phyloP scores from a whole-genome alignment of 2,888 invertebrate species.

The Oligia strigilis region DNA sequence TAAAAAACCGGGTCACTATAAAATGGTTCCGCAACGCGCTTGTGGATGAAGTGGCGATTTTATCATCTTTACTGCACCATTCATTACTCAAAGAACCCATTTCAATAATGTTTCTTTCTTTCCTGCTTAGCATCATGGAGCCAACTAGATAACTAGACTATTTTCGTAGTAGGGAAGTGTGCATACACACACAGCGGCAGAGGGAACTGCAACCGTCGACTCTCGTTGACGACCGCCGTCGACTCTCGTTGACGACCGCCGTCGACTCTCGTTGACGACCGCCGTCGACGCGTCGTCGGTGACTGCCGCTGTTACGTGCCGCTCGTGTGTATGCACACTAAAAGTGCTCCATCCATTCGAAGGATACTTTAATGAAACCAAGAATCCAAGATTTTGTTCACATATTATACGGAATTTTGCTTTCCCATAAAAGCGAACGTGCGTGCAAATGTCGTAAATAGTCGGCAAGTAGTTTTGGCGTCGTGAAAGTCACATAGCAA shows the following conservation, averaged over 20 bases:
- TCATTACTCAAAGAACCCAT: neutral
- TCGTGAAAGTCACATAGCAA: slow-evolving; percentile 52
- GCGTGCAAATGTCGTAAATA: slow-evolving; percentile 44
- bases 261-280: no score
- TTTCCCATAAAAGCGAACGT: slow-evolving; percentile 20
- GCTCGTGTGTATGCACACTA: no score
- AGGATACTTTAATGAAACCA: neutral
- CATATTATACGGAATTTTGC: slow-evolving; percentile 13
- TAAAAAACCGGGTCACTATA: slow-evolving; percentile 18
- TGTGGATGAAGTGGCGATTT: slow-evolving; percentile 7
- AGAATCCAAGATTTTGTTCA: neutral
- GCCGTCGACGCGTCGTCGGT: no score
- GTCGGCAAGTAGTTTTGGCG: slow-evolving; percentile 21
- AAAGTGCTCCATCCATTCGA: neutral
- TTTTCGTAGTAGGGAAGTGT: neutral
- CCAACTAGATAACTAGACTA: neutral
- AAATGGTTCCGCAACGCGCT: slow-evolving; percentile 14
- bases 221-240: no score
- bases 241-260: no score
- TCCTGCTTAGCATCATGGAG: neutral
- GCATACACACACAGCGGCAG: no score
- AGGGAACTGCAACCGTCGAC: no score
- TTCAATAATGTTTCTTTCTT: neutral
- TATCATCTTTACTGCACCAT: slow-evolving; percentile 5
- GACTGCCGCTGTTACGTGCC: no score